Conservation (phyloP, 2,113 vertebrate species). For the Monarcha castaneiventris region DNA sequence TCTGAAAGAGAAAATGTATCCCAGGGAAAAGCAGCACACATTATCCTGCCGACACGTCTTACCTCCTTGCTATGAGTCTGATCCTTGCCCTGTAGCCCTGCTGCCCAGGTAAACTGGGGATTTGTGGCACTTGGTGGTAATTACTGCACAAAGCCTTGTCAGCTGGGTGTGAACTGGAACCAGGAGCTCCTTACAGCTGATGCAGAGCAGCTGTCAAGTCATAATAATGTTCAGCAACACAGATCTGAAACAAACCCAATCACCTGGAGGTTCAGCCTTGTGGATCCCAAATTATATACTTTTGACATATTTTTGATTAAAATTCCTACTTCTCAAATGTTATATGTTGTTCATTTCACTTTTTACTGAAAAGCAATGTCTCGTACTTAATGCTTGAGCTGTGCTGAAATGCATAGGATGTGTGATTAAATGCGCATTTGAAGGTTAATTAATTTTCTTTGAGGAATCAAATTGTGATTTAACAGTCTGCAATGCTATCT, state of each 20-base stretch:
- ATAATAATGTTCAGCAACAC: background rate
- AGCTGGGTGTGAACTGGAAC: background rate
- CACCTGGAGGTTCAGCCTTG: background rate
- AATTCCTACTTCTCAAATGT: background rate
- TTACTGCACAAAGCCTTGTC: background rate
- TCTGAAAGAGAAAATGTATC: background rate
- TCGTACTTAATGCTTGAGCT: background rate
- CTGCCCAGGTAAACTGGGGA: background rate
- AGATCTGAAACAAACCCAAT: background rate
- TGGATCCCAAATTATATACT: background rate
- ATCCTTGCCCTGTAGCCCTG: background rate
- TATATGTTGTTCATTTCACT: background rate
- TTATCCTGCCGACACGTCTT: background rate
- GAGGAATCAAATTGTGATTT: background rate
- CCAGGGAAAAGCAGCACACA: background rate
- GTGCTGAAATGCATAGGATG: background rate
- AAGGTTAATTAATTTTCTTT: slow-evolving; percentile 16
- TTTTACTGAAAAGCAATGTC: background rate
- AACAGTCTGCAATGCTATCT: background rate
- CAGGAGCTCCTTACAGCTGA: background rate
- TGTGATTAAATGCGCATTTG: background rate
- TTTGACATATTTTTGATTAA: background rate
- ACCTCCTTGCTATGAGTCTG: background rate
- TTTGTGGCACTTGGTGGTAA: background rate
- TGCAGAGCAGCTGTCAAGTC: background rate